Percentiles rank a stretch among this genome's conserved stretches.
Evolutionary conservation across 1,140 invertebrate species (phyloP).

Genomic region (honey bee (Apis mellifera)): DNA sequence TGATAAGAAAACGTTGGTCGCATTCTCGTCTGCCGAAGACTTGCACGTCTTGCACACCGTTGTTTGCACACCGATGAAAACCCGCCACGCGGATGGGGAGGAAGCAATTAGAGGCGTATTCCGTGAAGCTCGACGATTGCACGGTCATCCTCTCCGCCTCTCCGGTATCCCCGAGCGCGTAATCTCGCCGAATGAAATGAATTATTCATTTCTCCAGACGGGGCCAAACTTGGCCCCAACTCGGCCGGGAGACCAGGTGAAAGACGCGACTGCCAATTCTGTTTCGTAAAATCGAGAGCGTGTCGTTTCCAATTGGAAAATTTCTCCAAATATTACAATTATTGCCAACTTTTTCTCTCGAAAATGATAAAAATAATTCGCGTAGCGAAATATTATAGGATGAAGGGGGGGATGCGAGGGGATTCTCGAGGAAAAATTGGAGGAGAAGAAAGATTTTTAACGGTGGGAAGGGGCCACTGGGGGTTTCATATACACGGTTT

Average conservation of each 20-base stretch:
- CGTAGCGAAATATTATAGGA: background rate
- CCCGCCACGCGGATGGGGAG: background rate
- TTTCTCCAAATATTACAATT: too few species aligned
- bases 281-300: conserved; percentile 69
- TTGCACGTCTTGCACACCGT: background rate
- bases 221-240: conserved; percentile 55
- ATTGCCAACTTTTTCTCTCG: too few species aligned
- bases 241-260: background rate
- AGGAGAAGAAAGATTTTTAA: conserved; percentile 13
- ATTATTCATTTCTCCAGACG: conserved; percentile 73
- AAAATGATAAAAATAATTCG: too few species aligned
- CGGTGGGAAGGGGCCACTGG: background rate
- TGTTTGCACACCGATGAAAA: conserved; percentile 20
- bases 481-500: conserved; percentile 2
- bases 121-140: conserved; percentile 27
- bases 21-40: background rate
- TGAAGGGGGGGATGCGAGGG: too few species aligned
- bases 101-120: conserved; percentile 43
- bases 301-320: background rate
- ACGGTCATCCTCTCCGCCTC: background rate
- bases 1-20: too few species aligned
- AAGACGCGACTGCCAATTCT: conserved; percentile 66
- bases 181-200: conserved; percentile 75
- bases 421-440: background rate
- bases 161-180: conserved; percentile 25